phyloP scores from a whole-genome alignment of 2,797 vertebrate genomes.

The Chrysocyon brachyurus region DNA sequence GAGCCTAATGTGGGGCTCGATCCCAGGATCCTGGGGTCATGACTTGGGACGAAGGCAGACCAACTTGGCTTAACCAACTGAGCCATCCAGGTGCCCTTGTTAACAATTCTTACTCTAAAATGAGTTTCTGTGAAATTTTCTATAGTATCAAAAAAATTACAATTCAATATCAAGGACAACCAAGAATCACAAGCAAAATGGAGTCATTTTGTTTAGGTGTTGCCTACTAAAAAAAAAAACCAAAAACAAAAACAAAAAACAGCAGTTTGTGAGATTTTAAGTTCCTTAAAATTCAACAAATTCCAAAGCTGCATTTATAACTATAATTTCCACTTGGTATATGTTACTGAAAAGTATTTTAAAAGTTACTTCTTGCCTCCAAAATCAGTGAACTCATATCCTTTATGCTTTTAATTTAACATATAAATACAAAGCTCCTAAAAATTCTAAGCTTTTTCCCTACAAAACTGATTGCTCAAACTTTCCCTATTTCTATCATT shows the following conservation, averaged over 20 bases:
- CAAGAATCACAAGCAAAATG: not conserved
- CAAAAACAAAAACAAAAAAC: not conserved
- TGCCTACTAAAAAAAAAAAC: not conserved
- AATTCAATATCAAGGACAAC: not conserved
- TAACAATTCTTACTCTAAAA: not conserved
- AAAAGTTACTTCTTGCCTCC: not conserved
- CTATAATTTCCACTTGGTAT: not conserved
- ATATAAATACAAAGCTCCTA: not conserved
- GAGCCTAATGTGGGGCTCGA: too few relatives aligned
- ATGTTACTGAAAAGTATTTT: not conserved
- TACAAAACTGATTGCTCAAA: not conserved
- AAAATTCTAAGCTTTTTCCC: not conserved
- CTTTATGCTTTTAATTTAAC: not conserved
- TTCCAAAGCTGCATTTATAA: conserved; percentile 30
- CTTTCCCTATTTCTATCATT: not conserved
- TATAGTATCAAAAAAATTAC: not conserved
- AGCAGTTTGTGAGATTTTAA: not conserved
- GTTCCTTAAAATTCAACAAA: conserved; percentile 35
- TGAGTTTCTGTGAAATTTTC: not conserved
- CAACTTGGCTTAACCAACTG: too few relatives aligned
- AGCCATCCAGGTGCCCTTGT: not conserved
- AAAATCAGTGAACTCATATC: not conserved
- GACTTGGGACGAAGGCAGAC: too few relatives aligned
- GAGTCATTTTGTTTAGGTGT: not conserved
- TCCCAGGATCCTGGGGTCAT: too few relatives aligned